phyloP scores from a whole-genome alignment of 2,888 invertebrate species.

The Epinotia nisella region DNA sequence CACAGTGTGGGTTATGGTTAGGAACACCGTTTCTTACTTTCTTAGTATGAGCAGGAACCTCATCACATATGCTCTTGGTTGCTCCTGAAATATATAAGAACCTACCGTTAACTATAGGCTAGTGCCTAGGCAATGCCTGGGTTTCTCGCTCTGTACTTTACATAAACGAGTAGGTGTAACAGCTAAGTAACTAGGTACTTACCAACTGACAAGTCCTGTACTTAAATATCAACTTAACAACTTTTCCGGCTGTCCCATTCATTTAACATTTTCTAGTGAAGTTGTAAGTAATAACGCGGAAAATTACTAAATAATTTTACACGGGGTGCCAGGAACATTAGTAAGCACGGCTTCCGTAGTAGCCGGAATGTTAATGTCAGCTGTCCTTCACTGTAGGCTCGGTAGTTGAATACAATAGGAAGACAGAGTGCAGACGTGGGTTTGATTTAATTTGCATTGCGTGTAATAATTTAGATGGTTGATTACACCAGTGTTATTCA shows the following conservation, averaged over 20 bases:
- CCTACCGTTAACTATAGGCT: not conserved
- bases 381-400: slow-evolving; percentile 64
- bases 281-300: slow-evolving; percentile 36
- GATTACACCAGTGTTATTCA: not conserved
- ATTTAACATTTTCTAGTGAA: slow-evolving; percentile 11
- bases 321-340: slow-evolving; percentile 48
- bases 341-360: slow-evolving; percentile 63
- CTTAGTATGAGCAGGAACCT: not conserved
- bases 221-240: not conserved
- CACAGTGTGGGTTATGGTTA: not conserved
- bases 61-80: not conserved
- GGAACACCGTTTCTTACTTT: not conserved
- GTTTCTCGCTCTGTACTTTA: not conserved
- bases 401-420: slow-evolving; percentile 55
- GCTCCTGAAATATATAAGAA: not conserved
- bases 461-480: not conserved
- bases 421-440: not conserved
- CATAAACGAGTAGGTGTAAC: not conserved
- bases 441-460: not conserved
- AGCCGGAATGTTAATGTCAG: slow-evolving; percentile 50
- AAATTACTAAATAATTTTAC: slow-evolving; percentile 40
- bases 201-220: not conserved
- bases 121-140: not conserved
- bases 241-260: slow-evolving; percentile 6
- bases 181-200: not conserved